Percentiles rank a stretch among this genome's conserved stretches.
Evolutionary conservation across 2,113 vertebrate species (phyloP).

Genomic region (Rhagologus leucostigma): DNA sequence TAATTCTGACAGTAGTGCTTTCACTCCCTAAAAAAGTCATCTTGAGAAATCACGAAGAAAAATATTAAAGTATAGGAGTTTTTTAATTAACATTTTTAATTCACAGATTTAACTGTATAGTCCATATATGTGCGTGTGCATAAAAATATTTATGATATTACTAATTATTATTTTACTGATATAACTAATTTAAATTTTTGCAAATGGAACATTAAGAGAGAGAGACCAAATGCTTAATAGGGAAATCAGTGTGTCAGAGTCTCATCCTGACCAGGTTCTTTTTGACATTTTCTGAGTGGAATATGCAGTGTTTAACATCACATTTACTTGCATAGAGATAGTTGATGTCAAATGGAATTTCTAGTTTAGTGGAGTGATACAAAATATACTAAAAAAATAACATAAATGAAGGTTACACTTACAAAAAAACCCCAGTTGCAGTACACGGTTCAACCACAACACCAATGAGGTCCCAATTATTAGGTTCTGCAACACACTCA

Average conservation of each 20-base stretch:
- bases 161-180: background rate
- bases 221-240: background rate
- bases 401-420: background rate
- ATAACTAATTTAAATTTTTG: background rate
- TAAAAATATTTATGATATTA: background rate
- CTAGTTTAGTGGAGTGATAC: background rate
- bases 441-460: accelerated
- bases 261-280: background rate
- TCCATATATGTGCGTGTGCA: accelerated
- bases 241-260: background rate
- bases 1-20: background rate
- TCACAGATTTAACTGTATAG: background rate
- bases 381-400: background rate
- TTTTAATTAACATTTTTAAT: background rate
- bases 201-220: background rate
- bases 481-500: background rate
- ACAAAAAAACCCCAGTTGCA: background rate
- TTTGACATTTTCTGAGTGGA: background rate
- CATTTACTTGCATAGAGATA: background rate
- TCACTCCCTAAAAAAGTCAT: background rate
- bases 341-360: background rate
- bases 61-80: background rate
- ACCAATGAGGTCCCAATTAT: background rate
- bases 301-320: background rate
- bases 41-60: background rate